Conservation (phyloP, 2,888 invertebrate genomes). For the Agrenia bidenticulata region DNA sequence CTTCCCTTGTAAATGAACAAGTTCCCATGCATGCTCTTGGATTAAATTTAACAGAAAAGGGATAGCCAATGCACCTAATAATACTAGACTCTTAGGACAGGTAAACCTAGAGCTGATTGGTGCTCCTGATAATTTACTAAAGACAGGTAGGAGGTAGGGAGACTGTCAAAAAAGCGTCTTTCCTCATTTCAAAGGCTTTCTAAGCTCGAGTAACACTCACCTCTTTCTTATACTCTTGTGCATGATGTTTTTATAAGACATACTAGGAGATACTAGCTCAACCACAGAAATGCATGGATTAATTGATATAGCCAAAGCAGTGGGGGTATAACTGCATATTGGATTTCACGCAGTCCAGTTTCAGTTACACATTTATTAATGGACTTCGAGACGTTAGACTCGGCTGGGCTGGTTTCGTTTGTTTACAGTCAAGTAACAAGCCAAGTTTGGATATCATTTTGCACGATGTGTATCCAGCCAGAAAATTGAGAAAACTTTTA, state of each 20-base stretch:
- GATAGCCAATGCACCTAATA: neutral
- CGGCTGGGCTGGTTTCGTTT: neutral
- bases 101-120: constrained; percentile 27
- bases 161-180: neutral
- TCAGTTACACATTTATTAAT: constrained; percentile 8
- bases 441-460: too few relatives aligned
- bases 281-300: constrained; percentile 16
- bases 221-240: too few relatives aligned
- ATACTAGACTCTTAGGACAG: too few relatives aligned
- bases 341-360: constrained; percentile 7
- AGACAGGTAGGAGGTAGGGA: constrained; percentile 24
- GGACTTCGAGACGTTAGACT: neutral
- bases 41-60: neutral
- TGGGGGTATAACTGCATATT: too few relatives aligned
- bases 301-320: constrained; percentile 1
- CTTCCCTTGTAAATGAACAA: neutral
- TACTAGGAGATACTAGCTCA: too few relatives aligned
- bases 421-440: neutral
- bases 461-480: constrained; percentile 13
- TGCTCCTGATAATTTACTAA: constrained; percentile 26
- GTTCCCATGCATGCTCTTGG: neutral
- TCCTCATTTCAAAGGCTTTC: constrained; percentile 28
- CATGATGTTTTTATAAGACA: too few relatives aligned
- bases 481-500: constrained; percentile 17
- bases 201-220: too few relatives aligned